Evolutionary conservation across 2,888 invertebrate species (phyloP).

Genomic region (Globia sparganii): DNA sequence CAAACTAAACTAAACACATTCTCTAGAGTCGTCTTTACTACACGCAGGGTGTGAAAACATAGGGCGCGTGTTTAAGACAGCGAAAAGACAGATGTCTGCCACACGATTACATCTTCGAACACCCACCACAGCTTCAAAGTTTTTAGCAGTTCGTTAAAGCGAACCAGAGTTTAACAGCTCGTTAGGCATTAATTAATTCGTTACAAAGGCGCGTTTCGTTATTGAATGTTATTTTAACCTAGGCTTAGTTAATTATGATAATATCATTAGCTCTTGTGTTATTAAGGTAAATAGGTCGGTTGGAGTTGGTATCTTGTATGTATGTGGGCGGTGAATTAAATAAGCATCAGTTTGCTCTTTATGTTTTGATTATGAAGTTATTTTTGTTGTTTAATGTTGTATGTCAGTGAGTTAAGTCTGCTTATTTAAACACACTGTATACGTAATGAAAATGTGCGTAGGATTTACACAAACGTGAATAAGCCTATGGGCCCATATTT

Average conservation of each 20-base stretch:
- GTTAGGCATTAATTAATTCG: constrained; percentile 62
- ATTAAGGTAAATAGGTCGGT: constrained; percentile 37
- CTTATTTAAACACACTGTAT: neutral
- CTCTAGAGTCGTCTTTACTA: neutral
- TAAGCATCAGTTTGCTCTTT: constrained; percentile 81
- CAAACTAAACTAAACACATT: neutral
- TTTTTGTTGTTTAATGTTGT: constrained; percentile 28
- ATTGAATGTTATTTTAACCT: constrained; percentile 52
- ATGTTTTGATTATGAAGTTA: constrained; percentile 79
- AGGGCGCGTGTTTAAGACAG: constrained; percentile 25
- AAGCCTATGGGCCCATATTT: neutral
- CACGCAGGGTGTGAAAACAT: neutral
- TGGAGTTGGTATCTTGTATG: constrained; percentile 9
- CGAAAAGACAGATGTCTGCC: constrained; percentile 35
- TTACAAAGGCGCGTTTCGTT: constrained; percentile 52
- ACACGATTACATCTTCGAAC: constrained; percentile 50
- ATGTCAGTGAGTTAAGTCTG: constrained; percentile 65
- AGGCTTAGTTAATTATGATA: constrained; percentile 44
- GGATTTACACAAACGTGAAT: neutral
- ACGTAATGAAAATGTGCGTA: neutral
- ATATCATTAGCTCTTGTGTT: constrained; percentile 25
- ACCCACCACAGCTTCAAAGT: constrained; percentile 52
- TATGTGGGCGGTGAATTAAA: constrained; percentile 16
- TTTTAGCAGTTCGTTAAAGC: constrained; percentile 53
- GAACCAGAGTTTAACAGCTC: constrained; percentile 55